Conservation (phyloP, 1,140 invertebrate species). For the Aphelenchoides fujianensis region DNA sequence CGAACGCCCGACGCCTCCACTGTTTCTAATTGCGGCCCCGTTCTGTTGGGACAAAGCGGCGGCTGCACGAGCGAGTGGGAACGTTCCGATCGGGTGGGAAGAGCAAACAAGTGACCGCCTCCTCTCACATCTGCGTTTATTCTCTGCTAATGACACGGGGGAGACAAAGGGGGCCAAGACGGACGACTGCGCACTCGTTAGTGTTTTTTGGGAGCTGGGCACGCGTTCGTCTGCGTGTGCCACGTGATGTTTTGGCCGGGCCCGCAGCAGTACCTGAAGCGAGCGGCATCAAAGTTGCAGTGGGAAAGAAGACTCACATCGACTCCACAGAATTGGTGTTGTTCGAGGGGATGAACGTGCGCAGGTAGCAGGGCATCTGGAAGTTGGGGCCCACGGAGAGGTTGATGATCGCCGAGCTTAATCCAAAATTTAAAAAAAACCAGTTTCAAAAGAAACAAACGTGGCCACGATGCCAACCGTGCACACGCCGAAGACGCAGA, state of each 20-base stretch:
- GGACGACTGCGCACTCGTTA: too few relatives aligned
- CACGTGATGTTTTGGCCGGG: background rate
- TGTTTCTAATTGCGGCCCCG: background rate
- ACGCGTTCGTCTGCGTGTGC: background rate
- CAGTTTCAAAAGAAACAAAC: background rate
- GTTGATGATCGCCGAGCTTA: background rate
- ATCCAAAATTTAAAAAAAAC: background rate
- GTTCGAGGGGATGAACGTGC: background rate
- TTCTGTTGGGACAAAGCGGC: too few relatives aligned
- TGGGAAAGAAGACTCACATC: background rate
- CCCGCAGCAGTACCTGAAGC: background rate
- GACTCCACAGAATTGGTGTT: background rate
- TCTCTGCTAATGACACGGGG: background rate
- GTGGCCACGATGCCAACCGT: too few relatives aligned
- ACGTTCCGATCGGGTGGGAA: background rate
- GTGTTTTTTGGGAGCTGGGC: background rate
- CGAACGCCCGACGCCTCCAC: background rate
- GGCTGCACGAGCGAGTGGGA: too few relatives aligned
- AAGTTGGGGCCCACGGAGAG: background rate
- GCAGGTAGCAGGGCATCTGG: background rate
- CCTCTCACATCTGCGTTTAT: background rate
- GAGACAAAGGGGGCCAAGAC: too few relatives aligned
- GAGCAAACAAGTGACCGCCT: background rate
- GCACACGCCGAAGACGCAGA: too few relatives aligned
- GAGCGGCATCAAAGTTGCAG: background rate